These are phyloP conservation scores for Drosophila buzzatii DNA, from an alignment of 2,888 invertebrate species.

Conservation along the genomic window DNA sequence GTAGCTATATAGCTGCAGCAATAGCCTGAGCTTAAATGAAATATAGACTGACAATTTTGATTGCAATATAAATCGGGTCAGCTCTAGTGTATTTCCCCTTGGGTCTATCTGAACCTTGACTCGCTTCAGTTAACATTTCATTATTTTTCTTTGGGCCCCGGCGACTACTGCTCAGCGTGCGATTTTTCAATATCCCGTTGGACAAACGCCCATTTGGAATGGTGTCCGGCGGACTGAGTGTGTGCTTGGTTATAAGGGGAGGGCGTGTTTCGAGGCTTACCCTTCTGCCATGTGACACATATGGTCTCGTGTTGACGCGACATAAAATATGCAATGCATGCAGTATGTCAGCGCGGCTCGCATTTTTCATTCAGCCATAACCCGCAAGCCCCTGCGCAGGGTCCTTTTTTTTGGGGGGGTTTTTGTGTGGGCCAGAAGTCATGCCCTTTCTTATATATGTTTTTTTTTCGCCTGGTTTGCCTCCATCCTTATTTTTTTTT, in stretches of 20 bases:
- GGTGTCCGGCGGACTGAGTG: conserved; percentile 2
- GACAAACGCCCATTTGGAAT: conserved; percentile 62
- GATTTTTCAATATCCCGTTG: conserved; percentile 77
- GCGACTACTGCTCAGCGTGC: conserved; percentile 46
- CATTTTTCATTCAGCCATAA: conserved; percentile 29
- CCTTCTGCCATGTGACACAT: conserved; percentile 66
- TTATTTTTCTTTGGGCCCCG: conserved; percentile 44
- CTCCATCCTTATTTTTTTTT: not conserved
- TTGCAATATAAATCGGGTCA: conserved; percentile 31
- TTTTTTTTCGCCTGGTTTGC: conserved; percentile 20
- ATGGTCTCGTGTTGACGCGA: conserved; percentile 78
- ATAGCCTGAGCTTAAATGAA: not conserved
- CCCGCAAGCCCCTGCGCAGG: conserved; percentile 15
- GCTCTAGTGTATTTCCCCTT: conserved; percentile 42
- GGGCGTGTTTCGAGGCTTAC: not conserved
- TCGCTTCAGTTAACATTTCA: conserved; percentile 60
- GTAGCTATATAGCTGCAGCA: not conserved
- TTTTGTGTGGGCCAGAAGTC: conserved; percentile 52
- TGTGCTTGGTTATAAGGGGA: not conserved
- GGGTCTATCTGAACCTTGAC: conserved; percentile 38
- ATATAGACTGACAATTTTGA: not conserved
- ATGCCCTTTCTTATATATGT: conserved; percentile 40
- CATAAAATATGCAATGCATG: conserved; percentile 81
- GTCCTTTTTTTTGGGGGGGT: not conserved
- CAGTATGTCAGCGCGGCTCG: conserved; percentile 70